phyloP scores from a whole-genome alignment of 1,140 invertebrate species.

The Plutomurus gul region DNA sequence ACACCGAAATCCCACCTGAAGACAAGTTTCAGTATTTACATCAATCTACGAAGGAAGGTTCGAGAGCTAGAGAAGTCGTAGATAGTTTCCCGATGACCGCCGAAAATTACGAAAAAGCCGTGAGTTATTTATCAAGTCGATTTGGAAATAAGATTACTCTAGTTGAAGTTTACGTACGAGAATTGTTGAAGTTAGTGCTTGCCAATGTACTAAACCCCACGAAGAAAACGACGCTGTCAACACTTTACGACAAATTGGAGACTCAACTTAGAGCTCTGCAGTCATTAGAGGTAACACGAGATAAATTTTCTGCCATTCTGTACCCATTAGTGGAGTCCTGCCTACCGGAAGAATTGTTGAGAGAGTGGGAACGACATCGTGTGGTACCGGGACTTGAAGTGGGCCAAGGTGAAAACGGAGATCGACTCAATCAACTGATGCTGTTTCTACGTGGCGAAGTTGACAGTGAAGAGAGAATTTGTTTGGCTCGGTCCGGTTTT shows the following conservation, averaged over 20 bases:
- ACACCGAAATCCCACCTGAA: slow-evolving; percentile 49
- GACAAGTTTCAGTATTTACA: slow-evolving; percentile 56
- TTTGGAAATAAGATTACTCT: too few species aligned
- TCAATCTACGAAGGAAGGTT: slow-evolving; percentile 10
- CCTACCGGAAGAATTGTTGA: slow-evolving; percentile 55
- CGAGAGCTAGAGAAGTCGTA: slow-evolving; percentile 18
- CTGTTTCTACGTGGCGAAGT: slow-evolving; percentile 54
- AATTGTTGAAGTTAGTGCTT: too few species aligned
- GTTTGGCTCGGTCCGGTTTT: slow-evolving; percentile 37
- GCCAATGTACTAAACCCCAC: not conserved
- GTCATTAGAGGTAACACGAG: not conserved
- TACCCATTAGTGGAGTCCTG: slow-evolving; percentile 47
- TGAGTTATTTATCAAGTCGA: too few species aligned
- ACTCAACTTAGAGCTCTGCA: slow-evolving; percentile 30
- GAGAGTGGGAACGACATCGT: slow-evolving; percentile 51
- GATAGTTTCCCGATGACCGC: slow-evolving; percentile 29
- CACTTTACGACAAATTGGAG: slow-evolving; percentile 15
- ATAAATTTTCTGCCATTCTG: not conserved
- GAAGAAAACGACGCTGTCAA: not conserved
- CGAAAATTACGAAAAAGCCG: too few species aligned
- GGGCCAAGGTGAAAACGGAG: not conserved
- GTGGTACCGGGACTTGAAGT: not conserved
- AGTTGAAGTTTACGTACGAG: too few species aligned
- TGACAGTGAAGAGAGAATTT: slow-evolving; percentile 53
- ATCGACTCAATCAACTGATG: slow-evolving; percentile 38